Conservation (phyloP, 2,113 vertebrate species). For the Cephalopterus ornatus region DNA sequence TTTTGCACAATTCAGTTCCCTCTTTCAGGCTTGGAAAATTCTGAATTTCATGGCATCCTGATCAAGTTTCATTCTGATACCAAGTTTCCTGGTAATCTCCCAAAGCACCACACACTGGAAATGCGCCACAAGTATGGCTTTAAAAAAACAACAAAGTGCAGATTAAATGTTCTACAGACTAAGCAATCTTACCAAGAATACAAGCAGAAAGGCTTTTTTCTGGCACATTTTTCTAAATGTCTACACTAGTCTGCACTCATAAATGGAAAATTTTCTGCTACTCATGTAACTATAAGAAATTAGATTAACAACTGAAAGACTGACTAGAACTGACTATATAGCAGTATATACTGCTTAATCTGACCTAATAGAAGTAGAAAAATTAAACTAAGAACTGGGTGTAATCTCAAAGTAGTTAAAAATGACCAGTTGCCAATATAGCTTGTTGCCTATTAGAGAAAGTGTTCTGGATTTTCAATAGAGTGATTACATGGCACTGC, state of each 20-base stretch:
- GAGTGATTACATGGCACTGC: not conserved
- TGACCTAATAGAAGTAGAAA: not conserved
- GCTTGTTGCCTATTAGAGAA: not conserved
- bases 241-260: not conserved
- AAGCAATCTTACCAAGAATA: not conserved
- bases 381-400: not conserved
- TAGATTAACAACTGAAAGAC: not conserved
- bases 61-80: slow-evolving; percentile 4
- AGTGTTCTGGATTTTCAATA: not conserved
- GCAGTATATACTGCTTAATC: not conserved
- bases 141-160: not conserved
- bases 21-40: not conserved
- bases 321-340: not conserved
- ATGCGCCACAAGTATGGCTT: not conserved
- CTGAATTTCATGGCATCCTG: not conserved
- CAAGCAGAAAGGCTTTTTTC: not conserved
- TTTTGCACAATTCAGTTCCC: not conserved
- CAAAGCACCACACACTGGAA: not conserved
- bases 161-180: not conserved
- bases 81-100: not conserved
- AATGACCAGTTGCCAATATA: not conserved
- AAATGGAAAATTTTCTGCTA: not conserved
- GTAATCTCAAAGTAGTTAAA: not conserved
- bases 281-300: not conserved
- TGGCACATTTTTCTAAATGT: not conserved